phyloP scores from a whole-genome alignment of 2,888 invertebrate genomes.

The Leptura quadrifasciata region DNA sequence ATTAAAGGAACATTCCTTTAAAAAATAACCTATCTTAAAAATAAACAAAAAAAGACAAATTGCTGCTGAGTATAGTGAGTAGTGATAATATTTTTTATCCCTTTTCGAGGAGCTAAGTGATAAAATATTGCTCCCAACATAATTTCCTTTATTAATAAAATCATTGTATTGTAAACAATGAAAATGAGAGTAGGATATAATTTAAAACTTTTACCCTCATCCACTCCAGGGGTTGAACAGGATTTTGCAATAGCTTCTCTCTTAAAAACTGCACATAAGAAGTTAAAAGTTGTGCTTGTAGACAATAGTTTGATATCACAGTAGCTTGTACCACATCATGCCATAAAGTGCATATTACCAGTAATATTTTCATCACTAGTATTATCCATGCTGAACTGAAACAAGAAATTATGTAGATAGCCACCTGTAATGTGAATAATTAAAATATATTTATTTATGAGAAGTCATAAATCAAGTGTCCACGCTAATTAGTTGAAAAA shows the following conservation, averaged over 20 bases:
- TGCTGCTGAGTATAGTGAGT: no score
- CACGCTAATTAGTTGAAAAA: no score
- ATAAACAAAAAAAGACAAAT: no score
- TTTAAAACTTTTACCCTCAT: constrained; percentile 78
- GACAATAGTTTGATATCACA: constrained; percentile 87
- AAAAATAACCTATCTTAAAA: no score
- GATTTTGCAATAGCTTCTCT: constrained; percentile 83
- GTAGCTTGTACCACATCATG: constrained; percentile 91
- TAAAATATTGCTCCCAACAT: no score
- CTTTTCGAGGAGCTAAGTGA: no score
- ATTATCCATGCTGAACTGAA: constrained; percentile 76
- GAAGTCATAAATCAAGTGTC: no score
- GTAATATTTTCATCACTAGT: constrained; percentile 76
- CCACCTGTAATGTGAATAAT: no score
- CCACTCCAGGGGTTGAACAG: constrained; percentile 84
- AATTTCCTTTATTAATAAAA: no score
- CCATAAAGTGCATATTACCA: constrained; percentile 82
- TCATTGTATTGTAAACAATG: neutral
- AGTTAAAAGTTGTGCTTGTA: constrained; percentile 86
- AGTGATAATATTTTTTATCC: no score
- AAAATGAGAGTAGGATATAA: constrained; percentile 9
- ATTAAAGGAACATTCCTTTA: no score
- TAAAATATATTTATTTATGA: no score
- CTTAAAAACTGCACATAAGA: constrained; percentile 84
- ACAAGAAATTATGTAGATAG: constrained; percentile 27